Conservation (phyloP, 2,888 invertebrate genomes). For the Ochropacha duplaris region DNA sequence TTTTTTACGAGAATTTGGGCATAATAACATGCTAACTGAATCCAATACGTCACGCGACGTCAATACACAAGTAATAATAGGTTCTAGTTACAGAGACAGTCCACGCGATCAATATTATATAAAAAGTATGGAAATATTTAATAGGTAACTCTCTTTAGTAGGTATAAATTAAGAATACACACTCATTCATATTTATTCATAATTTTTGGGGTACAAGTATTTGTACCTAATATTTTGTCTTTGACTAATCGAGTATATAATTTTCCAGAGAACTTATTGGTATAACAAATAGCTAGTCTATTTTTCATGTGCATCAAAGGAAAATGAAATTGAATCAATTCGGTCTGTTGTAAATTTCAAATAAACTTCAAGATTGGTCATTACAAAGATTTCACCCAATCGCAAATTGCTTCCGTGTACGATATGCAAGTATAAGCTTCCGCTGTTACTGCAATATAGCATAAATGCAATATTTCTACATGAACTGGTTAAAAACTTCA, state of each 20-base stretch:
- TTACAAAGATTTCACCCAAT: background rate
- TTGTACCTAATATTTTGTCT: no score
- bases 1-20: constrained; percentile 32
- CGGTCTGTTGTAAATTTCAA: background rate
- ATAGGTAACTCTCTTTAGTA: no score
- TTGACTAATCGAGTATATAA: no score
- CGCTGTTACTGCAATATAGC: background rate
- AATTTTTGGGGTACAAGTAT: no score
- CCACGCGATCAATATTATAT: constrained; percentile 54
- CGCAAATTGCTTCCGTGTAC: background rate
- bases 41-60: constrained; percentile 58
- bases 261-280: no score
- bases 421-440: background rate
- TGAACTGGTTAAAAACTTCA: background rate
- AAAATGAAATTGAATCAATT: background rate
- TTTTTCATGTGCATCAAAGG: no score
- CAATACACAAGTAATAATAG: constrained; percentile 46
- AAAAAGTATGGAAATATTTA: background rate
- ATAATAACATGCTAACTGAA: constrained; percentile 56
- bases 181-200: no score
- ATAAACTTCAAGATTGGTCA: background rate
- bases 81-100: constrained; percentile 44
- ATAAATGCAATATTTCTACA: background rate
- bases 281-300: no score
- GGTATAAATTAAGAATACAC: no score